phyloP scores from a whole-genome alignment of 2,888 invertebrate genomes.

The Athalia cordata region DNA sequence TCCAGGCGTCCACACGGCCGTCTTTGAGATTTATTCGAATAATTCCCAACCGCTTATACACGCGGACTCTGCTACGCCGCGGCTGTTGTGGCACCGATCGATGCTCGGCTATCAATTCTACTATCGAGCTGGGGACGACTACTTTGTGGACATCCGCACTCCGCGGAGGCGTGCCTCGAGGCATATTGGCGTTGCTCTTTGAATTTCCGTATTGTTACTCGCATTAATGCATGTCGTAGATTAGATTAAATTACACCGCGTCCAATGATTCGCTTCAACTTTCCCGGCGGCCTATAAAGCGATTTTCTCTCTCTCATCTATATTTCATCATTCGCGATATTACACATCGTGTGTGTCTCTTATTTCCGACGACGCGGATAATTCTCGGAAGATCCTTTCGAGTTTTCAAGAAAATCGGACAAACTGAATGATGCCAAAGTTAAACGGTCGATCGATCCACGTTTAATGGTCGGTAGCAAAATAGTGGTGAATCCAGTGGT shows the following conservation, averaged over 20 bases:
- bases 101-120: constrained; percentile 42
- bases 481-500: constrained; percentile 4
- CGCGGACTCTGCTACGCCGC: background rate
- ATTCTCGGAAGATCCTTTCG: too few species aligned
- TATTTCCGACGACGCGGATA: too few species aligned
- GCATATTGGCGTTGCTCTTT: constrained; percentile 38
- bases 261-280: constrained; percentile 1
- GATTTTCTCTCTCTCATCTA: background rate
- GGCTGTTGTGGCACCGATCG: constrained; percentile 40
- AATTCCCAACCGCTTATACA: constrained; percentile 44
- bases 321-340: background rate
- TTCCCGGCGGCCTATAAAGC: constrained; percentile 15
- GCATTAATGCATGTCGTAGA: constrained; percentile 44
- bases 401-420: background rate
- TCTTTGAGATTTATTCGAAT: constrained; percentile 46
- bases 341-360: too few species aligned
- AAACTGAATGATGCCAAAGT: background rate
- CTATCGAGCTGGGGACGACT: constrained; percentile 4
- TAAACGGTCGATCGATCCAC: background rate
- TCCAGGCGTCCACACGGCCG: constrained; percentile 43
- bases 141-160: constrained; percentile 43
- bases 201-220: constrained; percentile 44
- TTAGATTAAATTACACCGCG: constrained; percentile 40
- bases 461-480: constrained; percentile 22
- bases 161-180: constrained; percentile 29